These are phyloP conservation scores for Caenorhabditis doughertyi DNA, from an alignment of 2,888 invertebrate genomes.

Conservation along the genomic window DNA sequence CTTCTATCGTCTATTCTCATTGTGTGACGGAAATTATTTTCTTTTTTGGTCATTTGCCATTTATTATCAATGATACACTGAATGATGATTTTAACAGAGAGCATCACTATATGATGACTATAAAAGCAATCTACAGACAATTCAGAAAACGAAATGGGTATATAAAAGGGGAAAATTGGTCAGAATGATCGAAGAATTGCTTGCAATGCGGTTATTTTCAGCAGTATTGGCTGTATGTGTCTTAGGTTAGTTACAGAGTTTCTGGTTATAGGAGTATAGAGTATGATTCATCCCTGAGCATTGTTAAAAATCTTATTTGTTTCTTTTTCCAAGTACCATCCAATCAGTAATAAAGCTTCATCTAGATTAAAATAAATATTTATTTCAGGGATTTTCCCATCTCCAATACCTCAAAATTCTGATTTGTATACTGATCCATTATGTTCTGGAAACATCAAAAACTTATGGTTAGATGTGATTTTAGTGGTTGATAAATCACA, in stretches of 20 bases:
- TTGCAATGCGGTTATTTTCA: background rate
- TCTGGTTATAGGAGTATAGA: background rate
- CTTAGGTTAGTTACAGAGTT: slow-evolving; percentile 6
- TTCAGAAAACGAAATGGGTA: background rate
- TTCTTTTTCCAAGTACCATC: background rate
- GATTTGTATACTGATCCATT: slow-evolving; percentile 18
- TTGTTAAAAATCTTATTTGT: background rate
- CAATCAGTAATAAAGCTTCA: too few relatives aligned
- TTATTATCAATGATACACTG: slow-evolving; percentile 14
- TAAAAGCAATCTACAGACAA: slow-evolving; percentile 35
- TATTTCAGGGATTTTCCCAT: slow-evolving; percentile 6
- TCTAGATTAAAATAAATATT: too few relatives aligned
- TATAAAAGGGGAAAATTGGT: background rate
- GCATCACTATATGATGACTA: slow-evolving; percentile 22
- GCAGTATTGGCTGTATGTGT: background rate
- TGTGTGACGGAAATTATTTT: slow-evolving; percentile 1
- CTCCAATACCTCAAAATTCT: slow-evolving; percentile 14
- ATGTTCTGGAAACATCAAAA: slow-evolving; percentile 47
- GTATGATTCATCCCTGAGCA: background rate
- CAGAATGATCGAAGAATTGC: background rate
- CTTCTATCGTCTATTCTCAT: too few relatives aligned
- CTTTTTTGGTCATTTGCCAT: slow-evolving; percentile 15
- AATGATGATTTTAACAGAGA: slow-evolving; percentile 15
- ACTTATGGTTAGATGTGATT: slow-evolving; percentile 51
- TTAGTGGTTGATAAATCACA: slow-evolving; percentile 54